These are phyloP conservation scores for Paramisgurnus dabryanus DNA, from an alignment of 2,113 vertebrate species.

Conservation along the genomic window DNA sequence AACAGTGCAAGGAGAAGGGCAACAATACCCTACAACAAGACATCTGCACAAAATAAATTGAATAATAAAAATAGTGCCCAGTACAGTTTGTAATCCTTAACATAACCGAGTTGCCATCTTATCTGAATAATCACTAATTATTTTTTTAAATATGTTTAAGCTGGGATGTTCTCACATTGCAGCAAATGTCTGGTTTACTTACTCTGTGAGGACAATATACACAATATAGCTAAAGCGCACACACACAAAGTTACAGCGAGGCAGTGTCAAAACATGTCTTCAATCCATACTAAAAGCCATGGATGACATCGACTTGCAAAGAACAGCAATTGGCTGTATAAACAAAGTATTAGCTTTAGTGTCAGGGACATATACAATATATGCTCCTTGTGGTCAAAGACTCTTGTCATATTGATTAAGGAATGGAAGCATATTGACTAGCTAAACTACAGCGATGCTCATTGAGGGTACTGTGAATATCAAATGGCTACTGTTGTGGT, in stretches of 20 bases:
- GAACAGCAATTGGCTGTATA: constrained; percentile 2
- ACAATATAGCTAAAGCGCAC: not conserved
- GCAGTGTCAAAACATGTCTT: not conserved
- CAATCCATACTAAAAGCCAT: constrained; percentile 11
- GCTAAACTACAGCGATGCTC: constrained; percentile 22
- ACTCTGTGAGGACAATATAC: no score
- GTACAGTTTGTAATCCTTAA: no score
- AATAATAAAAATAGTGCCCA: no score
- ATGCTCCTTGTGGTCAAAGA: constrained; percentile 25
- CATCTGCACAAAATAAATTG: no score
- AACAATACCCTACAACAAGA: no score
- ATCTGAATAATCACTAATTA: no score
- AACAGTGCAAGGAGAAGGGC: no score
- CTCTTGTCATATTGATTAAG: constrained; percentile 45
- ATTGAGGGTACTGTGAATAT: constrained; percentile 41
- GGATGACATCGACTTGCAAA: constrained; percentile 10
- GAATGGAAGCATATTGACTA: constrained; percentile 51
- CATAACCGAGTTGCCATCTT: no score
- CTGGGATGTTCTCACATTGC: no score
- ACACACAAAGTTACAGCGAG: not conserved
- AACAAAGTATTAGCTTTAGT: constrained; percentile 26
- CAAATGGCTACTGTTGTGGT: constrained; percentile 51
- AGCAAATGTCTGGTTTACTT: no score
- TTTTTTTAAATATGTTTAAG: no score
- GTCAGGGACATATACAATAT: constrained; percentile 21